phyloP scores from a whole-genome alignment of 2,797 vertebrate genomes.

The Pseudochirops cupreus region DNA sequence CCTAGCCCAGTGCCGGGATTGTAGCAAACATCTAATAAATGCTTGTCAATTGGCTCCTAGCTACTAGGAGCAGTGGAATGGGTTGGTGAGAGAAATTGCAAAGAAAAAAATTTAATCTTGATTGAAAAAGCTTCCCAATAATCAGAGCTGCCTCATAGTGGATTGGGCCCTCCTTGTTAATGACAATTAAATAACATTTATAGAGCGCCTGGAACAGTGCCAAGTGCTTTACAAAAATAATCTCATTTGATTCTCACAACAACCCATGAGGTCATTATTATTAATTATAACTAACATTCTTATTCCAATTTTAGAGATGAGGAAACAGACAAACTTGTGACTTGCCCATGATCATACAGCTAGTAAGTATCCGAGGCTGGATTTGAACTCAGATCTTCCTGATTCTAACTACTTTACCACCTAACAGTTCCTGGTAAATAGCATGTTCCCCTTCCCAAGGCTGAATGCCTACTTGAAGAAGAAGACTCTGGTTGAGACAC shows the following conservation, averaged over 20 bases:
- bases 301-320: not conserved
- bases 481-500: not conserved
- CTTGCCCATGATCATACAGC: not conserved
- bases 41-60: not conserved
- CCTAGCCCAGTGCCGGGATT: not conserved
- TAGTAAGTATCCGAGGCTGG: not conserved
- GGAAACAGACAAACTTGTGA: not conserved
- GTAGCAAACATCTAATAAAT: not conserved
- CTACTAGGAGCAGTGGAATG: not conserved
- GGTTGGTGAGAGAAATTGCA: not conserved
- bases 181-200: not conserved
- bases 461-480: not conserved
- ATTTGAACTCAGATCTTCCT: not conserved
- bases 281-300: not conserved
- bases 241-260: not conserved
- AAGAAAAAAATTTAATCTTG: not conserved
- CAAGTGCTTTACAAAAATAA: not conserved
- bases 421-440: not conserved
- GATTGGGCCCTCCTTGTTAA: not conserved
- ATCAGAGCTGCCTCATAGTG: not conserved
- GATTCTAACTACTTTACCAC: not conserved
- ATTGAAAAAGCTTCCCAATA: not conserved
- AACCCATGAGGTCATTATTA: too few relatives aligned
- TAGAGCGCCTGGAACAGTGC: not conserved
- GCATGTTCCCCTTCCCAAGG: not conserved